Base-by-base conservation (phyloP, 2,888 invertebrate species). In the Mactromeris polynyma region DNA sequence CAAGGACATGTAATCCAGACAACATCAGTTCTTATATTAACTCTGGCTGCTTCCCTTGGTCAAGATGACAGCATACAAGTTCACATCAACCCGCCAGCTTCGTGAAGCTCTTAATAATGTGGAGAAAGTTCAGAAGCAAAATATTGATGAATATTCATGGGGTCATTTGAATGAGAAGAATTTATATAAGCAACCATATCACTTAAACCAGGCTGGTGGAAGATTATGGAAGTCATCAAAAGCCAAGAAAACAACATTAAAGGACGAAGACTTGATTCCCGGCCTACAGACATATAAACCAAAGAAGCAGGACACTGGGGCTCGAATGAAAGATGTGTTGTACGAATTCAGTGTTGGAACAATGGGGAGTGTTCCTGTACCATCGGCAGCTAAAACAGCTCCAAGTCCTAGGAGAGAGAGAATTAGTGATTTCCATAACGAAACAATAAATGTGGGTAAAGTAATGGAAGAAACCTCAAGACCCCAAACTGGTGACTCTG, bases 161-260 rank as follows among this genome's bases (percentile, higher is more conserved):
- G 96, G 96, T 38, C 96, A 96, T 89, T 92, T 96, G 36, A 96
- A 96, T 93, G 96, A 96, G 84, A 93, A 94, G 21, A 93, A 95
- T 46, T 91, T 96, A 7, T 91, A 91, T 80, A 92, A 83, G 78
- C 91, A 90, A 6, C 87, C 90, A 14, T 81, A 88, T 78, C 82
- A 89, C 31, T 89, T 93, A 64, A 86, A 89, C 40, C 64, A 93
- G 38, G 86, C 86, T 2, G 83, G 85, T n/a, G 83, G 93, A 33
- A 93, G 93, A 82, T 83, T 94, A 84, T 95, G 96, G 96, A 89
- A 89, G 54, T 85, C 90, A 17, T 92, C 92, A 31, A 92, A 89
- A 78, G 82, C 86, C 38, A 87, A 86, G 84, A 89, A 86, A 82
- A n/a, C 85, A 40, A 69, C 42, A 21, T 69, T 92, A 31, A 92